A percentile compares a stretch with the other conserved stretches of the same genome.
Conservation (phyloP, 2,113 vertebrate species). For the Myiozetetes cayanensis region DNA sequence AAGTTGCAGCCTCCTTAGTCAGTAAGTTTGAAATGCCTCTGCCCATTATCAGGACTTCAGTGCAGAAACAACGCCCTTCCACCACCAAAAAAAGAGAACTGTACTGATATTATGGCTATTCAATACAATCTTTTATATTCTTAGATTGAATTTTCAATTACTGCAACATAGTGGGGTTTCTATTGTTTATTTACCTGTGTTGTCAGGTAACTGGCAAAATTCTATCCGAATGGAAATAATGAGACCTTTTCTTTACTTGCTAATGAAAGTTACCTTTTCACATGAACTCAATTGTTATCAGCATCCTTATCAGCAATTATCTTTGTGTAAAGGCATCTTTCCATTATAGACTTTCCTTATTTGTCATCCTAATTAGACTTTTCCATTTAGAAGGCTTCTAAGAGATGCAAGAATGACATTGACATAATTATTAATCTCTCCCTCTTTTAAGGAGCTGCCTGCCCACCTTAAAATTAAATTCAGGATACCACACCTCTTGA, state of each 20-base stretch:
- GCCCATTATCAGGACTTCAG: neutral
- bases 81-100: neutral
- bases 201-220: neutral
- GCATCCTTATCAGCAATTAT: neutral
- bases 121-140: neutral
- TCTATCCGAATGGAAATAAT: neutral
- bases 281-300: neutral
- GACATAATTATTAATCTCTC: neutral
- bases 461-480: neutral
- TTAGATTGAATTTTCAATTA: neutral
- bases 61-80: neutral
- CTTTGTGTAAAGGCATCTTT: neutral
- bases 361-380: constrained; percentile 11
- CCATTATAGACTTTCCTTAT: neutral
- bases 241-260: neutral
- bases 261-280: neutral
- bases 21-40: neutral
- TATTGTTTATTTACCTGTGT: neutral
- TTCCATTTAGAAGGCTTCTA: neutral
- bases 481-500: neutral
- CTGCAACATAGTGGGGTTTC: neutral
- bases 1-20: neutral
- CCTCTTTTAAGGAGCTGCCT: neutral
- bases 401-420: neutral
- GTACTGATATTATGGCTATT: neutral